phyloP scores from a whole-genome alignment of 2,888 invertebrate genomes.

The Fissipunctia ypsillon region DNA sequence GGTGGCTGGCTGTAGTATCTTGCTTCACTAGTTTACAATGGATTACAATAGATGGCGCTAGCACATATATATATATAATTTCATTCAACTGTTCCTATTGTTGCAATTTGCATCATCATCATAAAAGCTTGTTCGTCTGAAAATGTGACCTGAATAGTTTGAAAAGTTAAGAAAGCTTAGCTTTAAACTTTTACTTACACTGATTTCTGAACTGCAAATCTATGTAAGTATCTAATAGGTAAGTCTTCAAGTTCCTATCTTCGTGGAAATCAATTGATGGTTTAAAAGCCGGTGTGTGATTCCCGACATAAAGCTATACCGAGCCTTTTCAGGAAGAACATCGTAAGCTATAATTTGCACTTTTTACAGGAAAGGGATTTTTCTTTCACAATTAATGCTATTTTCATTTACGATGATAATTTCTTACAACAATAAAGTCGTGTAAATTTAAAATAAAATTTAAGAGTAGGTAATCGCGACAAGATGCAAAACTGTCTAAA shows the following conservation, averaged over 20 bases:
- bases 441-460: no score
- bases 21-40: not conserved
- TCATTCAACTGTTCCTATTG: not conserved
- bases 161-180: not conserved
- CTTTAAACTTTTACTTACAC: not conserved
- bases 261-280: not conserved
- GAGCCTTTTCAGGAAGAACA: no score
- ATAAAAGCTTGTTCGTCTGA: no score
- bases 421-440: no score
- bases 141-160: not conserved
- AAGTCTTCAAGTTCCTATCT: not conserved
- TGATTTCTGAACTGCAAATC: not conserved
- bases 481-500: no score
- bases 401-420: no score
- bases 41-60: conserved; percentile 34
- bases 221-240: not conserved
- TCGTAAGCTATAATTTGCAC: no score
- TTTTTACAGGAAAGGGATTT: no score
- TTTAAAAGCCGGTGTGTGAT: not conserved
- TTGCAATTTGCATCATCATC: not conserved
- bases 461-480: no score
- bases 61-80: not conserved
- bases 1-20: not conserved
- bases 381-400: no score
- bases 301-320: not conserved